Conservation (phyloP, 2,888 invertebrate genomes). For the Ceriagrion tenellum region DNA sequence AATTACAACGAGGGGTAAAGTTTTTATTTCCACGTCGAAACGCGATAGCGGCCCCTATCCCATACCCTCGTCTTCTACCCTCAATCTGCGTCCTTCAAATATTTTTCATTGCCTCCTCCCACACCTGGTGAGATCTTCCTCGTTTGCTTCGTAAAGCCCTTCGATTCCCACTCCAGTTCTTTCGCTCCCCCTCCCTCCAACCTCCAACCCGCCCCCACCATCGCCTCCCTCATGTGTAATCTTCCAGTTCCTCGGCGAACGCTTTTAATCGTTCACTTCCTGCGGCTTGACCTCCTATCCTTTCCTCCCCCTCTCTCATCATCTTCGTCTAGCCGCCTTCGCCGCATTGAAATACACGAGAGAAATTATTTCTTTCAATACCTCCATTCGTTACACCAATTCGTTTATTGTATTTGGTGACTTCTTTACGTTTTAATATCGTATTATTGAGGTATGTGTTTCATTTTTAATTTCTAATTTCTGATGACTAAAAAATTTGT, state of each 20-base stretch:
- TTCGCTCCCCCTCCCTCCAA: not conserved
- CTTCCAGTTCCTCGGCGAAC: not conserved
- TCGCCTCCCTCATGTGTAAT: not conserved
- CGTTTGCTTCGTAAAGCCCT: not conserved
- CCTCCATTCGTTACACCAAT: too few species aligned
- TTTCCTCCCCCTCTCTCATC: not conserved
- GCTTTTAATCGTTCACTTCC: constrained; percentile 20
- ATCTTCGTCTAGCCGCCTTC: not conserved
- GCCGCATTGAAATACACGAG: not conserved
- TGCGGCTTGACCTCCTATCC: constrained; percentile 13
- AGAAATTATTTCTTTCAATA: too few species aligned
- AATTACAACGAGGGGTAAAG: constrained; percentile 47
- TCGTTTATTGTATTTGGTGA: too few species aligned
- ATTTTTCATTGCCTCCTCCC: constrained; percentile 22
- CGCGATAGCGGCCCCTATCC: constrained; percentile 47
- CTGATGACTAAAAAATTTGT: too few species aligned
- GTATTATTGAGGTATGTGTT: too few species aligned
- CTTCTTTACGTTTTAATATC: too few species aligned
- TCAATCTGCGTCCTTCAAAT: not conserved
- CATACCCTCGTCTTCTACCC: not conserved
- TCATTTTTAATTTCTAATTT: too few species aligned
- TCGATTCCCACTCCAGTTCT: not conserved
- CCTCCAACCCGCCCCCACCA: not conserved
- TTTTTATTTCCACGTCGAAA: constrained; percentile 47
- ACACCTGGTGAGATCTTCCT: constrained; percentile 34